These are phyloP conservation scores for Nesogale talazaci DNA, from an alignment of 2,113 vertebrate genomes.

Conservation along the genomic window DNA sequence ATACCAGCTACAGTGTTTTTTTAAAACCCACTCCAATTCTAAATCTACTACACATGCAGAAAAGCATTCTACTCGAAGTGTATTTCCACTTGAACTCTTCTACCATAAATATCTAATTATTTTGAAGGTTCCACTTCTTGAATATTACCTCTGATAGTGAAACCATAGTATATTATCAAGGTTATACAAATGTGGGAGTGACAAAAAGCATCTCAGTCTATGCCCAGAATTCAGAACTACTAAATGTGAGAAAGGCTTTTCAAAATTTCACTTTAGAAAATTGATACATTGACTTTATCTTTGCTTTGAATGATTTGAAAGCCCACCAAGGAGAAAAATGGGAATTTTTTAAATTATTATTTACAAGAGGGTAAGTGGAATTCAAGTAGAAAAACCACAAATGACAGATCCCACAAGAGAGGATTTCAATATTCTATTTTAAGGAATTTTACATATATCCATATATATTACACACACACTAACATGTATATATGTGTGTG, in stretches of 20 bases:
- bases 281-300: not conserved
- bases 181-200: not conserved
- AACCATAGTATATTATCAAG: not conserved
- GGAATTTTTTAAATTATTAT: too few species aligned
- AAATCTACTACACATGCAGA: not conserved
- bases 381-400: not conserved
- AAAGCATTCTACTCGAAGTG: not conserved
- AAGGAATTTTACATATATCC: not conserved
- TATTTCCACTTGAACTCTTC: not conserved
- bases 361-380: not conserved
- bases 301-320: conserved; percentile 3
- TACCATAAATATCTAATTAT: not conserved
- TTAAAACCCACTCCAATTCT: not conserved
- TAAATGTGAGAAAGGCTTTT: not conserved
- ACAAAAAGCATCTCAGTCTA: not conserved
- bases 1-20: not conserved
- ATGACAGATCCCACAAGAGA: not conserved
- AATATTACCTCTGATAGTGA: conserved; percentile 27
- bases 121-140: not conserved
- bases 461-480: not conserved
- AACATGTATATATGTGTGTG: not conserved
- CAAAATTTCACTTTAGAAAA: conserved; percentile 8
- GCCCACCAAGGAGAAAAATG: not conserved
- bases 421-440: not conserved
- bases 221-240: conserved; percentile 11